Evolutionary conservation across 2,888 invertebrate genomes (phyloP), one percentile per base, ranked within the genome.

Genomic region (Sesamia inferens): DNA sequence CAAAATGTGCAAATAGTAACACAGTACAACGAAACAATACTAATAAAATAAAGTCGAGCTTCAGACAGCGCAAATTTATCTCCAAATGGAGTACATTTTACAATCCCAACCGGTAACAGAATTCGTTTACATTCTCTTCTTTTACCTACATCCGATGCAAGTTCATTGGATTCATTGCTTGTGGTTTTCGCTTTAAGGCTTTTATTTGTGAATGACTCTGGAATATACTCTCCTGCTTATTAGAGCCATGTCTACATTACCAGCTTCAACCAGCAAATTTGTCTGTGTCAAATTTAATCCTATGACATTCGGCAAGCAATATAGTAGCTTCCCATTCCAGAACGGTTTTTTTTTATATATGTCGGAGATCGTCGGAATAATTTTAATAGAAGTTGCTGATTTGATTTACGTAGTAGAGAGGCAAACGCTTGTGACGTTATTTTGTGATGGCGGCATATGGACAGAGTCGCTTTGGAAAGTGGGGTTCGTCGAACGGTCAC

Each of bases 91-190:
- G 48, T 63, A 69, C 68, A 80, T 76, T 85, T 76, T 74, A 85
- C 86, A 72, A 80, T 79, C 71, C 57, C 70, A 24, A 62, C 76
- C 82, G 71, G 84, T 54, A 80, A 83, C 76, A 76, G 66, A 72
- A 86, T 83, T 86, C 81, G 84, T 83, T 83, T 81, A 74, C 61
- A 74, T 80, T 57, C 59, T 44, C 68, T 83, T 83, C 86, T 86
- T 79, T 74, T 74, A 74, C 71, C 31, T 31, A 31, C 31, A 74
- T 66, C 44, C 81, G 55, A 57, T 85, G 71, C 84, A 59, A 80
- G 77, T 80, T 83, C 81, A 76, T 76, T 72, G 66, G 71, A 86
- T 80, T 84, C 85, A 85, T 83, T 84, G 72, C 63, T 68, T 73
- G 84, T 61, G 83, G 83, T 86, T 58, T 61, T 11, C 24, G 68